Evolutionary conservation across 2,888 invertebrate species (phyloP), one percentile per base, ranked within the genome.

Genomic region (Andrena flavipes): DNA sequence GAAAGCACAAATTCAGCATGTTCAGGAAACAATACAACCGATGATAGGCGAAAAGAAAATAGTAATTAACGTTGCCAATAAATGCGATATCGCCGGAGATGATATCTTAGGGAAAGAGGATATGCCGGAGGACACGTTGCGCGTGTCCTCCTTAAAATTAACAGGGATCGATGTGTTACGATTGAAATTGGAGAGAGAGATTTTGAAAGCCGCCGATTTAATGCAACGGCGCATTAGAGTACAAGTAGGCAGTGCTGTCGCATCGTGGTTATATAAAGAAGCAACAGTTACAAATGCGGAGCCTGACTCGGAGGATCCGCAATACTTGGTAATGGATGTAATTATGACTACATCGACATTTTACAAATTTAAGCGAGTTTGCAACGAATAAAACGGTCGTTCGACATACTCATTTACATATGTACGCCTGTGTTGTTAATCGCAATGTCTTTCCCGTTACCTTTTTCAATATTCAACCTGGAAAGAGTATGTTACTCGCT

Each of bases 51-150:
- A 94, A 74, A 83, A 92, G 48, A 92, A 94, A 69, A 91, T 95
- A 30, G 90, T 94, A 2, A 95, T 97, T 70, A 95, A 96, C 88
- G 96, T 97, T 48, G 96, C 96, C 67, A 98, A 98, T 93, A 98
- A 98, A 94, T 94, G 95, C 80, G 97, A 97, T 94, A 92, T 96
- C 56, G 74, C 95, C 2, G 76, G 89, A 16, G 82, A 74, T 51
- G 81, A 74, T 51, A 80, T 8, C 2, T 10, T 13, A 20, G 10
- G 64, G 13, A 16, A 49, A n/a, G 26, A n/a, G 0, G 7, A 84
- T 26, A 59, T 92, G 30, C 87, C 90, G 1, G 85, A 92, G 42
- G 84, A 92, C 33, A 76, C 93, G 2, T 81, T 93, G 33, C 89
- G 94, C 5, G 95, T 96, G 33, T 95, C 96, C 13, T 94, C 95